Conservation (phyloP, 2,113 vertebrate species). For the crab-eating macaque (Macaca fascicularis) region T2T-MFA8v1.1 NC_088387.1:69872501-69873000, state of each 20-base stretch:
- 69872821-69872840: neutral
- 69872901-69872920: neutral
- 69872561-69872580: neutral
- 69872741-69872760: neutral
- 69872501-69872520: conserved; percentile 33
- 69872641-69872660: neutral
- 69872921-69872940: neutral
- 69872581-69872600: conserved; percentile 2
- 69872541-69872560: conserved; percentile 14
- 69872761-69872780: neutral
- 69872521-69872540: conserved; percentile 34
- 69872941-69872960: neutral
- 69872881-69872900: neutral
- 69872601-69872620: neutral
- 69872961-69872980: neutral
- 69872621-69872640: conserved; percentile 8
- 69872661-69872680: neutral
- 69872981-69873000: neutral
- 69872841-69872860: neutral
- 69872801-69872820: neutral
- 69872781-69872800: neutral
- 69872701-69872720: neutral
- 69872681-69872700: neutral
- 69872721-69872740: neutral
- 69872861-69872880: neutral